A percentile compares a stretch with the other conserved stretches of the same genome.
phyloP scores from a whole-genome alignment of 1,140 invertebrate genomes.

The Mylabris phalerata region DNA sequence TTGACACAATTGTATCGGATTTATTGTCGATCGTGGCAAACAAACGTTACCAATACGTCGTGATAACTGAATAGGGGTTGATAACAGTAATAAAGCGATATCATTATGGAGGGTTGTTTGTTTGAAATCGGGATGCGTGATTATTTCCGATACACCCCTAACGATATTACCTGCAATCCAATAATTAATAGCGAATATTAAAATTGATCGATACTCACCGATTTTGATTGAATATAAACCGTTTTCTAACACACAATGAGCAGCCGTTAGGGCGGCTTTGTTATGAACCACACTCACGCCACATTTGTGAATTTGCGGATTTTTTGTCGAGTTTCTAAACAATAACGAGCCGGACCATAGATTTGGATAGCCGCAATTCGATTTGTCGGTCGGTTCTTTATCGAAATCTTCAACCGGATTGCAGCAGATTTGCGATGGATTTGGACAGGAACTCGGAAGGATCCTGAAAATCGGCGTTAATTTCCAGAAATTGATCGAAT shows the following conservation, averaged over 20 bases:
- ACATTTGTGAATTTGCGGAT: background rate
- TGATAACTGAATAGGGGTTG: too few species aligned
- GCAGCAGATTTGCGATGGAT: too few species aligned
- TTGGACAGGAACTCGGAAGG: too few species aligned
- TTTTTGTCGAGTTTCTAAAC: background rate
- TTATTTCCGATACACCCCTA: background rate
- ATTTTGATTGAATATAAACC: background rate
- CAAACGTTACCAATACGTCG: background rate
- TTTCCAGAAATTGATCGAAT: too few species aligned
- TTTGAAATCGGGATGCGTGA: background rate
- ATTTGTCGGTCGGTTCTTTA: too few species aligned
- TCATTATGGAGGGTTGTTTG: background rate
- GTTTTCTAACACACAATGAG: constrained; percentile 1
- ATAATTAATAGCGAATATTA: too few species aligned
- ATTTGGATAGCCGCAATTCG: too few species aligned
- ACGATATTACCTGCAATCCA: background rate
- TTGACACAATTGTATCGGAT: background rate
- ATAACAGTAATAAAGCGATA: background rate
- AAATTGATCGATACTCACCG: too few species aligned
- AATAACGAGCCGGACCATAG: background rate
- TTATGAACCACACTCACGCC: background rate
- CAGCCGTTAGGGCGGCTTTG: background rate
- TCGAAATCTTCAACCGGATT: too few species aligned
- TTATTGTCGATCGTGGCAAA: background rate
- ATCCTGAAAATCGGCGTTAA: too few species aligned